phyloP scores from a whole-genome alignment of 2,113 vertebrate genomes.

The Pseudonaja textilis region DNA sequence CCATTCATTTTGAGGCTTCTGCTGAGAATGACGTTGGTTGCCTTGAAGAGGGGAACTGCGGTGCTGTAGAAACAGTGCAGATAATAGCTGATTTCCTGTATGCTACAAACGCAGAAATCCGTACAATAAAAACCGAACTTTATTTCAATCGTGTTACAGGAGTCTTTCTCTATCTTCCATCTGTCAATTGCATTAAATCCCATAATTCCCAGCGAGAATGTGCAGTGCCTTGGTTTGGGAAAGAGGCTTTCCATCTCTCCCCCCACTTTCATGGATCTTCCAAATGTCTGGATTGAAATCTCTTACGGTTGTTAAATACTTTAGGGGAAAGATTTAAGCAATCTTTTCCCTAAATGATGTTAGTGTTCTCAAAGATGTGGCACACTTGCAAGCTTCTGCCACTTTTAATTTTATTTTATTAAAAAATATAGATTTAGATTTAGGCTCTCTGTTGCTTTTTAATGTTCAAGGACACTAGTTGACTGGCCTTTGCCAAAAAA shows the following conservation, averaged over 20 bases:
- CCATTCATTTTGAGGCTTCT: not conserved
- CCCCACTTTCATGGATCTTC: not conserved
- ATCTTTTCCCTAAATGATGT: not conserved
- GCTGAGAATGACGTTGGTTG: not conserved
- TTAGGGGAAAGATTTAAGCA: not conserved
- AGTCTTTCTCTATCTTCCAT: not conserved
- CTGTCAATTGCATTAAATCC: not conserved
- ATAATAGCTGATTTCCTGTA: not conserved
- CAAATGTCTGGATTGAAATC: not conserved
- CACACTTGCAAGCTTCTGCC: not conserved
- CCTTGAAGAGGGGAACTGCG: not conserved
- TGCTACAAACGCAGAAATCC: not conserved
- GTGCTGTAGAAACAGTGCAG: not conserved
- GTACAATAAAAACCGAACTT: not conserved
- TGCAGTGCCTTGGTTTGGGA: not conserved
- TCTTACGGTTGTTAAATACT: not conserved
- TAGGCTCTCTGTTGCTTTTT: not conserved
- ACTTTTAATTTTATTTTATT: not conserved
- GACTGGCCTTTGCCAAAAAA: not conserved
- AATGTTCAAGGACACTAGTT: not conserved
- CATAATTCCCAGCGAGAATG: not conserved
- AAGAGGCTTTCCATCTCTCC: not conserved
- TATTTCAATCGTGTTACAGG: not conserved
- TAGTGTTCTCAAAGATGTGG: not conserved
- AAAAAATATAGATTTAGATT: not conserved